Evolutionary conservation across 1,140 invertebrate species (phyloP).

Genomic region (Papilio machaon): DNA sequence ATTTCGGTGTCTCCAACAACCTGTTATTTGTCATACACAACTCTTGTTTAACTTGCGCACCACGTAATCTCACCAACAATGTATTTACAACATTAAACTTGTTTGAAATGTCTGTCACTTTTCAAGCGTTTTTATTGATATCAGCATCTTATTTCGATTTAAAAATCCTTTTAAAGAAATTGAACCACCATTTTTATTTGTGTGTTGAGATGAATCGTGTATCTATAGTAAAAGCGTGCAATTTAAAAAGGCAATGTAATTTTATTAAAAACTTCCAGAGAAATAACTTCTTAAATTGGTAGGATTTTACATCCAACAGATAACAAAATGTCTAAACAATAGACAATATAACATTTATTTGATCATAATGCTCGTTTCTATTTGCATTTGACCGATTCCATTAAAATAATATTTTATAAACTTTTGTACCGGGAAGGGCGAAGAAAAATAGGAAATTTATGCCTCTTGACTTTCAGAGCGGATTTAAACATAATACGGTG

Average conservation of each 20-base stretch:
- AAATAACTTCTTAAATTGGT: conserved; percentile 43
- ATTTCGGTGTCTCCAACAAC: conserved; percentile 80
- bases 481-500: neutral
- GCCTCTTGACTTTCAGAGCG: neutral
- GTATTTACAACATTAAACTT: conserved; percentile 51
- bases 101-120: conserved; percentile 56
- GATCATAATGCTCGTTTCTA: neutral
- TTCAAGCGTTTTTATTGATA: conserved; percentile 48
- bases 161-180: conserved; percentile 67
- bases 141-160: conserved; percentile 59
- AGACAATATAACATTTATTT: conserved; percentile 31
- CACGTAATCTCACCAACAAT: conserved; percentile 65
- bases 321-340: conserved; percentile 42
- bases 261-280: neutral
- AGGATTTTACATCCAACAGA: conserved; percentile 46
- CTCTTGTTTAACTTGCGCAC: conserved; percentile 59
- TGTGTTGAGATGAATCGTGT: conserved; percentile 77
- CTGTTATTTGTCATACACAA: conserved; percentile 79
- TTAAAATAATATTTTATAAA: neutral
- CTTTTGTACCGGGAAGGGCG: neutral
- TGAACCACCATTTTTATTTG: conserved; percentile 81
- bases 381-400: neutral
- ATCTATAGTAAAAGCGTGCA: conserved; percentile 59
- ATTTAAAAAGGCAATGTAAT: conserved; percentile 41
- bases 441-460: neutral